A percentile compares a stretch with the other conserved stretches of the same genome.
These are phyloP conservation scores for Epizoanthus rinbou DNA, from an alignment of 92 coral and sea anemone genomes.

Conservation along the genomic window DNA sequence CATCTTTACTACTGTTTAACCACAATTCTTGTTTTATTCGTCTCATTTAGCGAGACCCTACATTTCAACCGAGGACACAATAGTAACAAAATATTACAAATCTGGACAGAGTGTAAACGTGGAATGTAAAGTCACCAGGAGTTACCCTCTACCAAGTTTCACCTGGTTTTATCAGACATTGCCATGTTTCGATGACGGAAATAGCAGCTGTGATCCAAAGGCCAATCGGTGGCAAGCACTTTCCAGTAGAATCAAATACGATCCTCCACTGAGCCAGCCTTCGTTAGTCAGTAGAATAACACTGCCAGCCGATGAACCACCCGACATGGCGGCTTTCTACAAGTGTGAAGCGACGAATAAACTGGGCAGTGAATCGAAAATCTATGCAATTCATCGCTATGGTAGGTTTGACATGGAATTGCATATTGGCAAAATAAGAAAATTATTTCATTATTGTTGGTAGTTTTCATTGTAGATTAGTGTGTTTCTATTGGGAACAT, in stretches of 20 bases:
- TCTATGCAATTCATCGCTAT: conserved; percentile 49
- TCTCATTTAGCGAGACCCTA: background rate
- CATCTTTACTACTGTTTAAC: background rate
- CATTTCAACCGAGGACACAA: background rate
- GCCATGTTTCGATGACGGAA: background rate
- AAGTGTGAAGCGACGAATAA: conserved; percentile 67
- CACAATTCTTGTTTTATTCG: background rate
- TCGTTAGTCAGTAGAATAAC: background rate
- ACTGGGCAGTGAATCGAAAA: conserved; percentile 50
- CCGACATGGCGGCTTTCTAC: conserved; percentile 39
- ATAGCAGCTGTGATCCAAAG: conserved; percentile 27
- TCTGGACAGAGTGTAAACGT: background rate
- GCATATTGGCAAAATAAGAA: too few species aligned
- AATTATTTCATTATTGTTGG: background rate
- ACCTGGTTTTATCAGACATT: conserved; percentile 47
- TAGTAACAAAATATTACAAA: background rate
- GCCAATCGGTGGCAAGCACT: conserved; percentile 34
- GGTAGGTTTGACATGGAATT: conserved; percentile 61
- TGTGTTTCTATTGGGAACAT: too few species aligned
- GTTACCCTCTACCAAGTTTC: conserved; percentile 44
- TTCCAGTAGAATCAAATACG: background rate
- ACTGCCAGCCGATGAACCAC: background rate
- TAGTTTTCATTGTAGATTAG: too few species aligned
- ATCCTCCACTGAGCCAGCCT: background rate
- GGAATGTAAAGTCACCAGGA: conserved; percentile 18